These are phyloP conservation scores for Automeris io DNA, from an alignment of 2,888 invertebrate species.

Conservation along the genomic window DNA sequence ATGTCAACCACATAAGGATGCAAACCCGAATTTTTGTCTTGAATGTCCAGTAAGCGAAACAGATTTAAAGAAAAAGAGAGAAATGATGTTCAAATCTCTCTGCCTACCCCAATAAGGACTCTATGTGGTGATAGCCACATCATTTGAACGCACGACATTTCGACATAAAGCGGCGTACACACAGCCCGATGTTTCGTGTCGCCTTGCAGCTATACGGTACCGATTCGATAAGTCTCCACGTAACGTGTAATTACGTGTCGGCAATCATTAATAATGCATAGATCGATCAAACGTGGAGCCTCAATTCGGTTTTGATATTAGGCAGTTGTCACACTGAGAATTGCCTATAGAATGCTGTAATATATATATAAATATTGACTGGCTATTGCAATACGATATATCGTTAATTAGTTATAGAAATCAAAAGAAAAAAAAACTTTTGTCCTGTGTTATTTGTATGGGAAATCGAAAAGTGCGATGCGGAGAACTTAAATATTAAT, in stretches of 20 bases:
- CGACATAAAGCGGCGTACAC: slow-evolving; percentile 21
- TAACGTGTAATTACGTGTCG: slow-evolving; percentile 62
- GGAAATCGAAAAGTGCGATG: no score
- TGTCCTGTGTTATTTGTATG: no score
- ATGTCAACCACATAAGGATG: no score
- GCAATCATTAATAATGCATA: slow-evolving; percentile 73
- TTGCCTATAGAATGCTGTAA: no score
- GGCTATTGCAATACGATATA: no score
- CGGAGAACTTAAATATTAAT: no score
- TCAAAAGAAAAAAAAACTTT: no score
- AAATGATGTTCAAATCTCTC: not conserved
- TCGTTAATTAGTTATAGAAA: no score
- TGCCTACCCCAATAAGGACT: not conserved
- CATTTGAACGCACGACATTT: slow-evolving; percentile 15
- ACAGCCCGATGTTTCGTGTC: slow-evolving; percentile 18
- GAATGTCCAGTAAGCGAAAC: no score
- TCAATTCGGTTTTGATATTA: not conserved
- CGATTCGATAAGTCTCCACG: slow-evolving; percentile 15
- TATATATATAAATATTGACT: no score
- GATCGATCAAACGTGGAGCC: slow-evolving; percentile 60
- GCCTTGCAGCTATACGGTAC: not conserved
- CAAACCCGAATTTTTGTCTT: no score
- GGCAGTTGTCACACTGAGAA: slow-evolving; percentile 25
- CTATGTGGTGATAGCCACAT: not conserved
- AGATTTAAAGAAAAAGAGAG: no score